Evolutionary conservation across 2,113 vertebrate species (phyloP).

Genomic region (Apistogramma diplotaenia): DNA sequence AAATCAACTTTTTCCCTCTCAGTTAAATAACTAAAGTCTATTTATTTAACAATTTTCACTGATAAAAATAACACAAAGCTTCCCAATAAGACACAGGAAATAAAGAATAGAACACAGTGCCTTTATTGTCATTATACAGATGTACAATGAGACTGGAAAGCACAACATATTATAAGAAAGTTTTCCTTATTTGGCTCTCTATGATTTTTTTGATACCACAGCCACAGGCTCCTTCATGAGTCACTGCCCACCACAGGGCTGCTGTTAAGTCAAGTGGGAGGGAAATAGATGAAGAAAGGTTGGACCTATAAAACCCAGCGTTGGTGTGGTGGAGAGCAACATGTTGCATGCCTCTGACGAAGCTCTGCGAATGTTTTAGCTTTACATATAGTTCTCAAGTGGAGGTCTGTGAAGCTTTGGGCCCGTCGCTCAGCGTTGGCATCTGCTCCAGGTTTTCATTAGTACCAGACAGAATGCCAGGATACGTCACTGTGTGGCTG

Average conservation of each 20-base stretch:
- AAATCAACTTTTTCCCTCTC: background rate
- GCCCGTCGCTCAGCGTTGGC: background rate
- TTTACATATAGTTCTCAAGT: background rate
- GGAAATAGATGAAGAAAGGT: conserved; percentile 41
- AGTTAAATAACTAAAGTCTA: background rate
- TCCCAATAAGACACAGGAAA: background rate
- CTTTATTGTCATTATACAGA: too few relatives aligned
- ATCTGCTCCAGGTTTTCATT: background rate
- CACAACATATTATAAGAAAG: background rate
- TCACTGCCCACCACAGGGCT: background rate
- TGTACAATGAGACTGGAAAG: too few relatives aligned
- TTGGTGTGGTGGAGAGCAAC: conserved; percentile 13
- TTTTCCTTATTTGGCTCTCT: background rate
- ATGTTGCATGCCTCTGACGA: conserved; percentile 45
- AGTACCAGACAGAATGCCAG: conserved; percentile 51
- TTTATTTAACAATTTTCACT: background rate
- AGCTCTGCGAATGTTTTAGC: background rate
- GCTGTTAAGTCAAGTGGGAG: conserved; percentile 22
- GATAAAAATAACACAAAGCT: background rate
- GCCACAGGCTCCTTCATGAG: background rate
- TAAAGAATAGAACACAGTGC: too few relatives aligned
- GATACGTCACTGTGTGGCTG: conserved; percentile 35
- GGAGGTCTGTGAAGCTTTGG: conserved; percentile 2
- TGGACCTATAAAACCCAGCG: conserved; percentile 38
- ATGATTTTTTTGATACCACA: background rate